Conservation (phyloP, 2,797 vertebrate species). For the Enteromius argenteus region DNA sequence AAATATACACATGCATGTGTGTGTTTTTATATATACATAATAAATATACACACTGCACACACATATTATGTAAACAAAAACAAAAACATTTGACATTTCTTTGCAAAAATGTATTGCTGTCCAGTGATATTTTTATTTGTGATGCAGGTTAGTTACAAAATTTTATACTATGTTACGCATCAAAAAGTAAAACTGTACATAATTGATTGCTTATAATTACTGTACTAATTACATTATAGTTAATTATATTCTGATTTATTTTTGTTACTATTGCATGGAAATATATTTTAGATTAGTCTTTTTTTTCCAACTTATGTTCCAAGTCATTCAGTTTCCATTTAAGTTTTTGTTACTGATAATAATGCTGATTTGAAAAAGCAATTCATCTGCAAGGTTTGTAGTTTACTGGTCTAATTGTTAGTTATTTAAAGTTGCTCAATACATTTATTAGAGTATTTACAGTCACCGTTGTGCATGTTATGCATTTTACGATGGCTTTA, state of each 20-base stretch:
- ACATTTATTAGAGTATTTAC: not conserved
- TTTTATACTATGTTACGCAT: not conserved
- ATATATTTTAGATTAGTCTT: not conserved
- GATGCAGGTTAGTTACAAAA: not conserved
- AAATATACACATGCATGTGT: too few species aligned
- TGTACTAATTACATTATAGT: not conserved
- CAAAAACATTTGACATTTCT: not conserved
- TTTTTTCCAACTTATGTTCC: not conserved
- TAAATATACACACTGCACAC: too few species aligned
- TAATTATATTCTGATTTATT: not conserved
- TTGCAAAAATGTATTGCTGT: not conserved
- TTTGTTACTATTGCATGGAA: not conserved
- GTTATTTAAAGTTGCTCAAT: not conserved
- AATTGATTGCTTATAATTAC: not conserved
- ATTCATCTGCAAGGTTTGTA: not conserved
- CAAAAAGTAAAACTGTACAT: not conserved
- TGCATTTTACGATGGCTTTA: not conserved
- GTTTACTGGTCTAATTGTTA: not conserved
- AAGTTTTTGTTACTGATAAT: too few species aligned
- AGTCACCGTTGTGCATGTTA: not conserved
- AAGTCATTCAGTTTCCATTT: not conserved
- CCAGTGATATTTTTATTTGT: not conserved
- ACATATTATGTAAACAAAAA: too few species aligned
- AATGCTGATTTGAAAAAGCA: not conserved
- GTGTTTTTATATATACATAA: too few species aligned